phyloP scores from a whole-genome alignment of 64 coral and sea anemone species.

The Exaiptasia diaphana region DNA sequence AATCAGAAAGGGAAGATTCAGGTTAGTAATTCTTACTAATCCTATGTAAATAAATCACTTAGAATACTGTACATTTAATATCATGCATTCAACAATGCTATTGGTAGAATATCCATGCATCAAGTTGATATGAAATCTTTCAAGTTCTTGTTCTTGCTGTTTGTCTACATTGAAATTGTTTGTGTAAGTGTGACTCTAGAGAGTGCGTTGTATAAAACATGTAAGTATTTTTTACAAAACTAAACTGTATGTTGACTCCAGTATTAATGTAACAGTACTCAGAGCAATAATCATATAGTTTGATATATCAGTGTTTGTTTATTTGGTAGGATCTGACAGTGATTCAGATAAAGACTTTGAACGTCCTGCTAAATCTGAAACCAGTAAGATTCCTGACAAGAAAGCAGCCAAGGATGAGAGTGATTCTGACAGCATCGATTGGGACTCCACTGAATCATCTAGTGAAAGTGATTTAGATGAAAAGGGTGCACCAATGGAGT shows the following conservation, averaged over 20 bases:
- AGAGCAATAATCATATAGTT: no score
- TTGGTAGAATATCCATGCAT: no score
- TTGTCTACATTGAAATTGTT: no score
- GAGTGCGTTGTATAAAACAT: no score
- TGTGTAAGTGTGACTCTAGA: no score
- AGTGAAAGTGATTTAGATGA: constrained; percentile 71
- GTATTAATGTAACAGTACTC: not conserved
- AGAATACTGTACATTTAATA: no score
- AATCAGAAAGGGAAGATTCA: constrained; percentile 64
- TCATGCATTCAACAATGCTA: no score
- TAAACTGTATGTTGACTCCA: no score
- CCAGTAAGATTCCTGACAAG: not conserved
- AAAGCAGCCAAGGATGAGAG: constrained; percentile 42
- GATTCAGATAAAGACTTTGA: constrained; percentile 2
- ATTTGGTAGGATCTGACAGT: constrained; percentile 50
- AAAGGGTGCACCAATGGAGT: constrained; percentile 15
- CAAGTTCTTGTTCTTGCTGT: no score
- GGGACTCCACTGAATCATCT: constrained; percentile 41
- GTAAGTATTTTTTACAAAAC: no score
- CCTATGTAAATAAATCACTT: not conserved
- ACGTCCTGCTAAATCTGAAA: not conserved
- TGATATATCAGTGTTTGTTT: no score
- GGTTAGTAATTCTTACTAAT: constrained; percentile 1
- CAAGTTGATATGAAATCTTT: no score
- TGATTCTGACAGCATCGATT: constrained; percentile 70